Conservation (phyloP, 2,797 vertebrate species). For the Pelodytes ibericus region DNA sequence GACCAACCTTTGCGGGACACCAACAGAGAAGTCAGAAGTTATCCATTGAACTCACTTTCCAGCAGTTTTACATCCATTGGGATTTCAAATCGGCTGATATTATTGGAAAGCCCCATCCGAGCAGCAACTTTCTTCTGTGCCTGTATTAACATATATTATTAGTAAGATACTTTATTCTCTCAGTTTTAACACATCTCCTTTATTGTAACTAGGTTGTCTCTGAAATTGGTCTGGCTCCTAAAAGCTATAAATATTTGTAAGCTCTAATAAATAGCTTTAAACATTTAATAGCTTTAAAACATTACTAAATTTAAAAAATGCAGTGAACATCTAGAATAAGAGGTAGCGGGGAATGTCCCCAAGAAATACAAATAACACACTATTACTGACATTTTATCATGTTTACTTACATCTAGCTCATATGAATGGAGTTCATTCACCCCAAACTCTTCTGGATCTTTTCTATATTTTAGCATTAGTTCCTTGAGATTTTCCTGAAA, state of each 20-base stretch:
- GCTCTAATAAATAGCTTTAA: too few species aligned
- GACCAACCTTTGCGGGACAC: too few species aligned
- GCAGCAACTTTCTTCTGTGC: not conserved
- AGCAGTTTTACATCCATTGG: slow-evolving; percentile 50
- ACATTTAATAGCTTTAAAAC: too few species aligned
- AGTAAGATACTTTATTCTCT: too few species aligned
- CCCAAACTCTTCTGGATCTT: not conserved
- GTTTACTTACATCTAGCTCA: slow-evolving; percentile 17
- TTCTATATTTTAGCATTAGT: slow-evolving; percentile 33
- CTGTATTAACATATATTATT: not conserved
- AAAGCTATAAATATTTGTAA: too few species aligned
- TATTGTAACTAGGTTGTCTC: too few species aligned
- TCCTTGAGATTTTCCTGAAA: slow-evolving; percentile 7
- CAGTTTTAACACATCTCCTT: too few species aligned
- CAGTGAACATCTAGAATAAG: too few species aligned
- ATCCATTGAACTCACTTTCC: slow-evolving; percentile 45
- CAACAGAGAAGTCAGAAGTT: too few species aligned
- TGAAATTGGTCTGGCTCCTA: not conserved
- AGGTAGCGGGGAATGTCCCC: too few species aligned
- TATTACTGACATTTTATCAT: not conserved
- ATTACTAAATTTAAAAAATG: too few species aligned
- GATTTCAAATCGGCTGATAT: slow-evolving; percentile 53
- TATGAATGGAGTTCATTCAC: slow-evolving; percentile 22
- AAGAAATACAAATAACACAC: too few species aligned
- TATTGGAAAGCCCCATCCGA: slow-evolving; percentile 45